Conservation (phyloP, 2,797 vertebrate genomes). For the Xerus rutilus region DNA sequence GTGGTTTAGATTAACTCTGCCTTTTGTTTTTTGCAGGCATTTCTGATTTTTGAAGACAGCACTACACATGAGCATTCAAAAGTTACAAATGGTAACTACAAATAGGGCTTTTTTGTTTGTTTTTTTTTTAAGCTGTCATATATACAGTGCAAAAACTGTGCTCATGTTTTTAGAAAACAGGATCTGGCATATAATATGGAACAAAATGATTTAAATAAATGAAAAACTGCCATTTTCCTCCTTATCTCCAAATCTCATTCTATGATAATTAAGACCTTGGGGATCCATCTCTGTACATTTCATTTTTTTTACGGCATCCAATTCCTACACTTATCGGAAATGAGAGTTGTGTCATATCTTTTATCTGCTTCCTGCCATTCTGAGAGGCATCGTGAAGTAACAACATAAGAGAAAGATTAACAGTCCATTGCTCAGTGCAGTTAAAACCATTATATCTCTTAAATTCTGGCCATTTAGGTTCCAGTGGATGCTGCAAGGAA, state of each 20-base stretch:
- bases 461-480: not conserved
- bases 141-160: not conserved
- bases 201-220: not conserved
- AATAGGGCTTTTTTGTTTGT: not conserved
- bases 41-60: not conserved
- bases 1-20: not conserved
- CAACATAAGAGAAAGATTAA: not conserved
- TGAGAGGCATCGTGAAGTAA: not conserved
- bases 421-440: not conserved
- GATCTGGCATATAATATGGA: not conserved
- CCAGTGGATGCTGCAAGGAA: not conserved
- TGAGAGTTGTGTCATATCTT: conserved; percentile 1
- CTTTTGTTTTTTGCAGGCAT: not conserved
- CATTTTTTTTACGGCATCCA: not conserved
- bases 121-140: not conserved
- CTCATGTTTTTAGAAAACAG: not conserved
- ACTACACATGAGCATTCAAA: fast-evolving
- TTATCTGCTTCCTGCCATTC: not conserved
- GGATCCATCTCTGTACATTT: not conserved
- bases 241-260: fast-evolving
- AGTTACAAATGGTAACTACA: not conserved
- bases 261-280: not conserved
- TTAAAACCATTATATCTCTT: not conserved
- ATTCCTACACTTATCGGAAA: conserved; percentile 38
- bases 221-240: not conserved